phyloP scores from a whole-genome alignment of 2,113 vertebrate genomes.

The Cisticola juncidis region DNA sequence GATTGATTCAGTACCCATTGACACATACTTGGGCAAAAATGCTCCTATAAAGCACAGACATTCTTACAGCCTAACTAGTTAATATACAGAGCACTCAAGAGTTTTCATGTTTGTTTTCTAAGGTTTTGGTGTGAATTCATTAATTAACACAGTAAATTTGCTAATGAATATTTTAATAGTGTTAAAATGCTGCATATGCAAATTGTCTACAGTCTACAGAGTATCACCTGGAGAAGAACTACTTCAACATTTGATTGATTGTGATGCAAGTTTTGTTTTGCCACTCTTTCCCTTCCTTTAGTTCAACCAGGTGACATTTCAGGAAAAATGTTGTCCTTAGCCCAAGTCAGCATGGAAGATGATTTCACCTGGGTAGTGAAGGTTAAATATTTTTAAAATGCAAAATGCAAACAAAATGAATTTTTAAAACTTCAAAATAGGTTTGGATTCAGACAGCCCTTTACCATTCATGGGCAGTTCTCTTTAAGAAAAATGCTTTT shows the following conservation, averaged over 20 bases:
- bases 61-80: not conserved
- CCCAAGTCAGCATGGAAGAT: not conserved
- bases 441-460: constrained; percentile 48
- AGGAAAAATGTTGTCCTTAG: constrained; percentile 16
- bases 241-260: not conserved
- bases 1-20: not conserved
- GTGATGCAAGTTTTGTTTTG: not conserved
- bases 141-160: not conserved
- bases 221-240: not conserved
- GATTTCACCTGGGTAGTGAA: constrained; percentile 31
- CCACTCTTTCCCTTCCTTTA: not conserved
- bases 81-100: not conserved
- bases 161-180: constrained; percentile 41
- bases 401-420: constrained; percentile 72
- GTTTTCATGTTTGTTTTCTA: not conserved
- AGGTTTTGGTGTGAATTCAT: not conserved
- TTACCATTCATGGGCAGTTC: constrained; percentile 38
- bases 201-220: not conserved
- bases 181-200: not conserved
- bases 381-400: constrained; percentile 73
- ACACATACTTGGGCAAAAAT: not conserved
- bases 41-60: not conserved
- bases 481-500: constrained; percentile 63
- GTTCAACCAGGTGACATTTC: constrained; percentile 26
- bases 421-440: constrained; percentile 73